These are phyloP conservation scores for Sciurus carolinensis DNA, from an alignment of 2,797 vertebrate species.

Conservation along the genomic window DNA sequence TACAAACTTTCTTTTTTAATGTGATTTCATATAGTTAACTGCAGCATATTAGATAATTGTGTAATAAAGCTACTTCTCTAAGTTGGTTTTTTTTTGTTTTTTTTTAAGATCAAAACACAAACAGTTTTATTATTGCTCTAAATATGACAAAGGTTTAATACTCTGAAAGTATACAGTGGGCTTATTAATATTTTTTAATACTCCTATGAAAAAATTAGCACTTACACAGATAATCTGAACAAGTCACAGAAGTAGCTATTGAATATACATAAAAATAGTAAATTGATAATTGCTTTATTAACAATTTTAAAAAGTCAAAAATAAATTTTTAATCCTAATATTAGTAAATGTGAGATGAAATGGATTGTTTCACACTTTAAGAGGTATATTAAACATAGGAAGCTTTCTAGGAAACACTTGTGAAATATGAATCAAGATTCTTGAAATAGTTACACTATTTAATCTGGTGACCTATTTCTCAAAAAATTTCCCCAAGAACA, in stretches of 20 bases:
- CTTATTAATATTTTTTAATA: background rate
- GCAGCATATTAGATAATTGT: background rate
- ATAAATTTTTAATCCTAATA: background rate
- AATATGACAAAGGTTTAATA: background rate
- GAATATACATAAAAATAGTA: background rate
- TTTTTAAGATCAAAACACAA: background rate
- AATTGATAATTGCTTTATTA: background rate
- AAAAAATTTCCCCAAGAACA: background rate
- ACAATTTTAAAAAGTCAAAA: background rate
- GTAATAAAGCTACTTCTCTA: conserved; percentile 7
- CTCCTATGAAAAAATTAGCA: background rate
- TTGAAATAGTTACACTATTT: background rate
- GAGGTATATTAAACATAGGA: background rate
- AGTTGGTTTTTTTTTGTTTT: no score
- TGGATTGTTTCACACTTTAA: background rate
- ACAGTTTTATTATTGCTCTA: background rate
- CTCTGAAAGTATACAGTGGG: background rate
- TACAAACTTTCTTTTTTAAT: background rate
- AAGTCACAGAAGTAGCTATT: background rate
- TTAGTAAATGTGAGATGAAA: background rate
- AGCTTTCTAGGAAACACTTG: conserved; percentile 19
- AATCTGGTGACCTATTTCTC: background rate
- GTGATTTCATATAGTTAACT: background rate
- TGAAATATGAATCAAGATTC: background rate
- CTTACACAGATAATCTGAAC: background rate